Base-by-base conservation (phyloP, 2,888 invertebrate species). In the Brassicogethes aeneus region DNA sequence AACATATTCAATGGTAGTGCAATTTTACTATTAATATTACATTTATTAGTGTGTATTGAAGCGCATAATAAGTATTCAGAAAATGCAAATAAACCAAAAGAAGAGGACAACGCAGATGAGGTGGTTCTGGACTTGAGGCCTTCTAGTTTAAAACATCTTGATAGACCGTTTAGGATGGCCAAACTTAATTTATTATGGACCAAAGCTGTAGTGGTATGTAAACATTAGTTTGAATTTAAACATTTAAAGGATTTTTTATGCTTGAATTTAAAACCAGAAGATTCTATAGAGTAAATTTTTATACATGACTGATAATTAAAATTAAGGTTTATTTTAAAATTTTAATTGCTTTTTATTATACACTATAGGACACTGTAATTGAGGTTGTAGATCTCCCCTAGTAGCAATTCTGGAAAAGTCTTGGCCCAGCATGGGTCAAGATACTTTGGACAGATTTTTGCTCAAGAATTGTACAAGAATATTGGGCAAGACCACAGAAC, bases 131-230 rank as follows among this genome's bases (percentile, higher is more conserved):
- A 62, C 46, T 55, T 61, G 37, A 50, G 64, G 29, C 64, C 65
- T 16, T 59, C 59, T 16, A 63, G 67, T 43, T 78, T 89, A 48
- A 76, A 85, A 57, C 81, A 76, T 43, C 65, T 90, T 34, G 82
- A 89, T 51, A 82, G 83, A 57, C 93, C 92, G 2, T 94, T 86
- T 69, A 76, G 92, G 51, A 91, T 93, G 83, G 82, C 86, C 17
- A 94, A 93, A 70, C 68, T 93, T 17, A 93, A 94, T 70, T 68
- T 89, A 42, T 70, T 94, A 15, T 94, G 93, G 93, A 70, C 80
- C 2, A 94, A 94, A 72, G 93, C 93, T 8, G 82, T 85, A 68
- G 81, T 85, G 66, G 92, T 92, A 74, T 71, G 74, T 69, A 42
- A 23, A 23, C 23, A 23, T 7, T 23, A 23, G 10, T 7, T 23